Percentiles rank a stretch among this genome's conserved stretches.
Conservation (phyloP, 1,140 invertebrate species). For the Diorhabda elongata region DNA sequence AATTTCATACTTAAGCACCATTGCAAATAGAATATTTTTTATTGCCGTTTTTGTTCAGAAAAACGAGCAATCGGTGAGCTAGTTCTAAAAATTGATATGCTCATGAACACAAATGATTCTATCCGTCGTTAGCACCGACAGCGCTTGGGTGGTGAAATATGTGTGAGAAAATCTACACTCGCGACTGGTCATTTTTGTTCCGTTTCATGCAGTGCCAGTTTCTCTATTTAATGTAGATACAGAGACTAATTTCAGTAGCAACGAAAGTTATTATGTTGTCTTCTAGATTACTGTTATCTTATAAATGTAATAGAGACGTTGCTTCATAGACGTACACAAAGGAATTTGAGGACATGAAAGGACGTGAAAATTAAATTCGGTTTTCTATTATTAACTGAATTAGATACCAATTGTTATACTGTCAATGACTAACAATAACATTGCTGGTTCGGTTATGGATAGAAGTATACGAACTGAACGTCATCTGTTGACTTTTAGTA, state of each 20-base stretch:
- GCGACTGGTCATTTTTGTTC: constrained; percentile 1
- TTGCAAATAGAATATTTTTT: no score
- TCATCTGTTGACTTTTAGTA: no score
- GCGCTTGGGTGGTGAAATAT: neutral
- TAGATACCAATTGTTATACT: no score
- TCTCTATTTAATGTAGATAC: neutral
- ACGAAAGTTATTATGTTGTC: neutral
- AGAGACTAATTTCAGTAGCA: neutral
- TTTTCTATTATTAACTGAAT: no score
- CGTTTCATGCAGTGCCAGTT: constrained; percentile 1
- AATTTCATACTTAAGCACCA: no score
- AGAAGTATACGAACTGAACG: no score
- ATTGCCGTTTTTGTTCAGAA: neutral
- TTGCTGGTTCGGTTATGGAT: no score
- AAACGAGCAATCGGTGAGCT: neutral
- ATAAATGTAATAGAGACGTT: neutral
- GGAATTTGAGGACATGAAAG: neutral
- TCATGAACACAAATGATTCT: constrained; percentile 2
- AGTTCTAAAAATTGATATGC: neutral
- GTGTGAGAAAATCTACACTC: neutral
- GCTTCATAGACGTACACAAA: neutral
- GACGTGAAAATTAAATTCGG: no score
- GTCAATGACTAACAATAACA: no score
- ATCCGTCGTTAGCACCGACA: neutral
- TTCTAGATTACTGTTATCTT: constrained; percentile 1